Percentiles rank a stretch among this genome's conserved stretches.
phyloP scores from a whole-genome alignment of 2,888 invertebrate species.

The Melinopterus prodromus region DNA sequence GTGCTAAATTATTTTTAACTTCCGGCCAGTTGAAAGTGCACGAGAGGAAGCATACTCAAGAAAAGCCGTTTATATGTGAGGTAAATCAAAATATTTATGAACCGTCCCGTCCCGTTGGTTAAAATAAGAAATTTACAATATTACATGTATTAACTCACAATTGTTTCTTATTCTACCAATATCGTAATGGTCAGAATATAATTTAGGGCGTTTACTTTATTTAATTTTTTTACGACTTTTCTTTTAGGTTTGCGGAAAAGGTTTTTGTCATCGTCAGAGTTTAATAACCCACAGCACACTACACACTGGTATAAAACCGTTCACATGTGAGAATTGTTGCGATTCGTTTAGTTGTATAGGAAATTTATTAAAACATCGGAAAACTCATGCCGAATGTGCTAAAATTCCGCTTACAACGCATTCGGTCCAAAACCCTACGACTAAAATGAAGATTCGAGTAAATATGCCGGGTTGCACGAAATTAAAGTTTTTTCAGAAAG shows the following conservation, averaged over 20 bases:
- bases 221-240: constrained; percentile 15
- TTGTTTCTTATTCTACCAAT: no score
- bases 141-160: no score
- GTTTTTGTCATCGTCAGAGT: constrained; percentile 63
- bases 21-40: constrained; percentile 54
- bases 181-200: no score
- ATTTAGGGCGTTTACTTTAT: neutral
- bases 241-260: constrained; percentile 60
- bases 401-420: constrained; percentile 52
- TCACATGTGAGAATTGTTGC: constrained; percentile 61
- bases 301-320: constrained; percentile 63
- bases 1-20: constrained; percentile 54
- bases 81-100: constrained; percentile 42
- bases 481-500: constrained; percentile 41
- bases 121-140: no score
- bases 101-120: no score
- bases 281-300: constrained; percentile 62
- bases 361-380: constrained; percentile 62
- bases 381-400: constrained; percentile 61
- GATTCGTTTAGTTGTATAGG: constrained; percentile 62
- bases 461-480: constrained; percentile 52
- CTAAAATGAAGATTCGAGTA: constrained; percentile 52
- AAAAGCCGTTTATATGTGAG: constrained; percentile 54
- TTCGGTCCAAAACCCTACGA: constrained; percentile 51
- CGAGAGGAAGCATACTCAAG: constrained; percentile 55